Conservation (phyloP, 2,888 invertebrate species). For the Ormia ochracea region DNA sequence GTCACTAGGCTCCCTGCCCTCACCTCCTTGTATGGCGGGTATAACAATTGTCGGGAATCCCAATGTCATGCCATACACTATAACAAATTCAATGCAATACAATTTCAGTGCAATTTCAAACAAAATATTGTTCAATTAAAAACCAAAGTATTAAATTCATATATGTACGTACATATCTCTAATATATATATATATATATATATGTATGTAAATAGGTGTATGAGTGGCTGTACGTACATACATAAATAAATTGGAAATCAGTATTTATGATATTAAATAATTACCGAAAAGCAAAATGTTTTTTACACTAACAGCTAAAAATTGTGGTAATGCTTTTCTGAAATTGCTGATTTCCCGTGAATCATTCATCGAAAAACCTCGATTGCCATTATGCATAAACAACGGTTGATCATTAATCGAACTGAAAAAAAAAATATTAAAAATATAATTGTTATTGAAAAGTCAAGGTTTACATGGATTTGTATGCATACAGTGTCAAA, state of each 20-base stretch:
- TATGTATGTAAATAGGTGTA: too few species aligned
- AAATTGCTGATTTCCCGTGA: constrained; percentile 76
- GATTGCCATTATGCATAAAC: constrained; percentile 72
- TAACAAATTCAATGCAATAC: constrained; percentile 5
- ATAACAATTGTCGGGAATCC: constrained; percentile 90
- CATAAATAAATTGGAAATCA: neutral
- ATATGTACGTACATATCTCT: too few species aligned
- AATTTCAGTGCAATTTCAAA: neutral
- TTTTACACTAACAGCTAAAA: constrained; percentile 88
- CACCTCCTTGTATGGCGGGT: constrained; percentile 82
- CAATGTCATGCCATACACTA: constrained; percentile 87
- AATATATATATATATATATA: too few species aligned
- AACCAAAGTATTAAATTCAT: too few species aligned
- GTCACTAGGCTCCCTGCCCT: constrained; percentile 75
- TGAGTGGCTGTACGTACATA: neutral
- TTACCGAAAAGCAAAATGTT: constrained; percentile 85
- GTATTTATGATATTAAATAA: constrained; percentile 59
- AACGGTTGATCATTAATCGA: constrained; percentile 73
- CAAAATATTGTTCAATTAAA: neutral
- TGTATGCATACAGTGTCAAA: neutral
- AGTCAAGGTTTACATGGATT: neutral
- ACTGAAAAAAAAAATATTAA: constrained; percentile 63
- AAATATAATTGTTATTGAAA: neutral
- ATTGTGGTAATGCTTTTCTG: constrained; percentile 83
- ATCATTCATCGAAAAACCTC: constrained; percentile 63